Percentiles rank a stretch among this genome's conserved stretches.
phyloP scores from a whole-genome alignment of 2,113 vertebrate genomes.

The Chlorocebus sabaeus region DNA sequence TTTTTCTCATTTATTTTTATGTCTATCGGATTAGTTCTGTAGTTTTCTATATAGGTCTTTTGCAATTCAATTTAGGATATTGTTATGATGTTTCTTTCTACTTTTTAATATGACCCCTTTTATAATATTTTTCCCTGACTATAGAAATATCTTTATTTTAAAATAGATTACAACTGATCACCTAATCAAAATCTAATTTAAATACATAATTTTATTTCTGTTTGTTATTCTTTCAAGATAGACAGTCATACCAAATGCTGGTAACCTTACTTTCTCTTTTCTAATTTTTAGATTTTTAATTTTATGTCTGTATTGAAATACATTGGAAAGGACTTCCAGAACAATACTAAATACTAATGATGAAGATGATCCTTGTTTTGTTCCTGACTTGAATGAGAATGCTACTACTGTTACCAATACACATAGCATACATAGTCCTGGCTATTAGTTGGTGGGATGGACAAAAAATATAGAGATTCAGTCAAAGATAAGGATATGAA shows the following conservation, averaged over 20 bases:
- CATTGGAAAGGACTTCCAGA: not conserved
- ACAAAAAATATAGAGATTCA: not conserved
- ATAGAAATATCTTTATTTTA: not conserved
- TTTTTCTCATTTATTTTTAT: not conserved
- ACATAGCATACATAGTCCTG: fast-evolving
- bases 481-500: not conserved
- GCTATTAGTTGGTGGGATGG: not conserved
- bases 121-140: not conserved
- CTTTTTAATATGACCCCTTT: not conserved
- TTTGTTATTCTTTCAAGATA: not conserved
- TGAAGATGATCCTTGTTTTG: not conserved
- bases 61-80: not conserved
- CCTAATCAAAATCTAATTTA: not conserved
- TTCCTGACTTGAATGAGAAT: not conserved
- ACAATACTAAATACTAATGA: not conserved
- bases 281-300: not conserved
- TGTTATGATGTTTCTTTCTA: not conserved
- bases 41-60: not conserved
- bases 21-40: not conserved
- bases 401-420: not conserved
- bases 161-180: not conserved
- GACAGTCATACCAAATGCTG: not conserved
- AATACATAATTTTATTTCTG: not conserved
- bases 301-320: not conserved
- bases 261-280: not conserved